These are phyloP conservation scores for Monoplex corrugatus DNA, from an alignment of 2,888 invertebrate species.

Conservation along the genomic window DNA sequence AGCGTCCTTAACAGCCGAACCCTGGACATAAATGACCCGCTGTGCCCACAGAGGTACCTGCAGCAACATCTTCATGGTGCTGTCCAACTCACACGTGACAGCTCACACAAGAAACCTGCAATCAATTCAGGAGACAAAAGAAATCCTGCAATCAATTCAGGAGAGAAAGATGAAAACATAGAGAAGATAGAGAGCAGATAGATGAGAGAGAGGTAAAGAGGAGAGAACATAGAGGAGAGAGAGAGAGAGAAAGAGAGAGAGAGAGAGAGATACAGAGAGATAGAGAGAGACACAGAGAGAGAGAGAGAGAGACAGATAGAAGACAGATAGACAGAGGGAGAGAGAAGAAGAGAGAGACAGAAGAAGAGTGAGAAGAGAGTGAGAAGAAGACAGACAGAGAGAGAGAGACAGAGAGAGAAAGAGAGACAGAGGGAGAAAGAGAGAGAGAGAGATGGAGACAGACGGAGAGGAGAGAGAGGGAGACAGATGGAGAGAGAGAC, in stretches of 20 bases:
- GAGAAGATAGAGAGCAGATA: neutral
- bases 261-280: neutral
- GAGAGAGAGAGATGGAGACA: no score
- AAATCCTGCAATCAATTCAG: conserved; percentile 90
- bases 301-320: no score
- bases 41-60: conserved; percentile 98
- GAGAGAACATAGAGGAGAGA: no score
- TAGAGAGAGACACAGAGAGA: conserved; percentile 38
- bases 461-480: no score
- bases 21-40: conserved; percentile 97
- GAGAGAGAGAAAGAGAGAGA: no score
- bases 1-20: conserved; percentile 97
- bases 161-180: neutral
- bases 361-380: no score
- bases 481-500: no score
- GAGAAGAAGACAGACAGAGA: no score
- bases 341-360: no score
- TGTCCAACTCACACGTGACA: conserved; percentile 98
- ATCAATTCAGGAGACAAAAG: conserved; percentile 84
- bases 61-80: conserved; percentile 98
- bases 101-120: conserved; percentile 95
- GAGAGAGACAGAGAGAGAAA: conserved; percentile 42
- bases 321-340: conserved; percentile 41
- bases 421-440: no score
- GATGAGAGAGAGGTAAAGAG: no score